Evolutionary conservation across 2,888 invertebrate species (phyloP).

Genomic region (Patella pellucida): DNA sequence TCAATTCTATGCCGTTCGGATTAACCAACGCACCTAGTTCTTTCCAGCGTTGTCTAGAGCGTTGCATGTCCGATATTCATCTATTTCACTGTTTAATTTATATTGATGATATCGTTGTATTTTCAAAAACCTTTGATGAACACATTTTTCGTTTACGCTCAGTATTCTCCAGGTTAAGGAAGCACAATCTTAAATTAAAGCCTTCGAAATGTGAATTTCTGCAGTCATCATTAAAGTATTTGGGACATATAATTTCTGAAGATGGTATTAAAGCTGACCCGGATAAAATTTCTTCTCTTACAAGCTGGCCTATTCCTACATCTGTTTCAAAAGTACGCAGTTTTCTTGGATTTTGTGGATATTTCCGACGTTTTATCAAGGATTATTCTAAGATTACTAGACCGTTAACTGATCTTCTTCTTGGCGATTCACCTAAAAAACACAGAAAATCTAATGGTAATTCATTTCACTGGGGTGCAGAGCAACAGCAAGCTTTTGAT

Average conservation of each 20-base stretch:
- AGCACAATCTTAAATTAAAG: conserved; percentile 36
- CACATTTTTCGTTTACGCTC: conserved; percentile 31
- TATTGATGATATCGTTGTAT: conserved; percentile 43
- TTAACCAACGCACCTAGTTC: conserved; percentile 36
- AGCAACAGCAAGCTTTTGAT: no score
- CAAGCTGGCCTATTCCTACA: background rate
- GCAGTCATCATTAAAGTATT: conserved; percentile 28
- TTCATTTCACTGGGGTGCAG: no score
- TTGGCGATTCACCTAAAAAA: no score
- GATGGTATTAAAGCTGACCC: conserved; percentile 35
- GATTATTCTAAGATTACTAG: no score
- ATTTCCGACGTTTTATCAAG: no score
- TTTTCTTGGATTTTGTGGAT: no score
- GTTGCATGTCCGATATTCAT: conserved; percentile 34
- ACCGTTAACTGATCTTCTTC: no score
- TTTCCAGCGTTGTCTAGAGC: conserved; percentile 35
- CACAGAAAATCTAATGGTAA: no score
- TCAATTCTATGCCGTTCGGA: conserved; percentile 29
- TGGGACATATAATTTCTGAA: conserved; percentile 37
- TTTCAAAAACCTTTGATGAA: conserved; percentile 32
- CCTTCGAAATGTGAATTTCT: conserved; percentile 41
- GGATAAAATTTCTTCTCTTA: conserved; percentile 27
- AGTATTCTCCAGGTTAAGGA: conserved; percentile 32
- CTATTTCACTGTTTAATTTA: conserved; percentile 39
- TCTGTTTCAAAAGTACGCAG: no score